Evolutionary conservation across 2,113 vertebrate genomes (phyloP), one percentile per base, ranked within the genome.

Genomic region (Blennius ocellaris): DNA sequence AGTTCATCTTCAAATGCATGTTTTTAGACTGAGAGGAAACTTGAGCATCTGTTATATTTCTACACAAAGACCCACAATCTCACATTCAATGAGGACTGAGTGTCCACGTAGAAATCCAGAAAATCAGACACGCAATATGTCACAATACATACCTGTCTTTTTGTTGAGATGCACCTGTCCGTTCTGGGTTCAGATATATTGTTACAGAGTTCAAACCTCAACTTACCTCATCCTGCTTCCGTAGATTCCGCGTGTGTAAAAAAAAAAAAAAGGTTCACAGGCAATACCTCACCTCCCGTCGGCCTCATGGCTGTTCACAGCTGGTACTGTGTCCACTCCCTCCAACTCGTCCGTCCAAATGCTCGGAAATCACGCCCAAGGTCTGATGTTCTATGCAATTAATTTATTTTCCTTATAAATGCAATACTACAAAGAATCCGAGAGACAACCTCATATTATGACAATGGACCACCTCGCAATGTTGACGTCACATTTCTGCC

Each of bases 331-430:
- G 86, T 88, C 88, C 63, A 81, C 73, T 61, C 81, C 66, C 54
- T 87, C 76, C 51, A 73, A 74, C 75, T 76, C 76, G 74, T 91
- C 87, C 83, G 74, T 92, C 82, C 81, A 83, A 30, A 36, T 49
- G 50, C 58, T 85, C 5, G 66, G 73, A 88, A 87, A 89, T 86
- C 81, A 77, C 10, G 53, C 68, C 74, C 80, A 70, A 74, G 79
- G 78, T 90, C 85, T 85, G 76, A 76, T 43, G 80, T 82, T 87
- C 92, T 91, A 90, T 92, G 90, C 91, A 92, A 90, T 80, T 85
- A 80, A 90, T 88, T 87, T 91, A 84, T 90, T 85, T 10, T 86
- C 81, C 55, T 81, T 44, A 70, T 7, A 69, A 80, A 89, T 83
- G 84, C 90, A 89, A 89, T 90, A 90, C 40, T 58, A 67, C 73